phyloP scores from a whole-genome alignment of 2,888 invertebrate genomes.

The Chrysotoxum bicinctum region DNA sequence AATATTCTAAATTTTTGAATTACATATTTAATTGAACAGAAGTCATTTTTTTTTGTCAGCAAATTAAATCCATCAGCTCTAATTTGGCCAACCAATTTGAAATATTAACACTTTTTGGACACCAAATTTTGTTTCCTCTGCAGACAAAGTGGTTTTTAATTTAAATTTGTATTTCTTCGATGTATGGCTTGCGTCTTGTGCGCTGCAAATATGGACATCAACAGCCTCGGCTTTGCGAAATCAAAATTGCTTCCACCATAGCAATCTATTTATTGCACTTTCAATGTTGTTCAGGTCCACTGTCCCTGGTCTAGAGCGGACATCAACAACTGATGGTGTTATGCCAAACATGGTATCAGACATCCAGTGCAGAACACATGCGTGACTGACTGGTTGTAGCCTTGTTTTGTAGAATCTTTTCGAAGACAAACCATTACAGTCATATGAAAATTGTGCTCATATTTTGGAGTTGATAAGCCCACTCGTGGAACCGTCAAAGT shows the following conservation, averaged over 20 bases:
- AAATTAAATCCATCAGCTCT: neutral
- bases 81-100: neutral
- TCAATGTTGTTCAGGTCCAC: neutral
- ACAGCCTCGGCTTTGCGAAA: slow-evolving; percentile 36
- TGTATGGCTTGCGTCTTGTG: slow-evolving; percentile 5
- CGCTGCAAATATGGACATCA: neutral
- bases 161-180: neutral
- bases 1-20: neutral
- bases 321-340: slow-evolving; percentile 17
- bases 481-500: slow-evolving; percentile 18
- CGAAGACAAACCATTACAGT: neutral
- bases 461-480: slow-evolving; percentile 15
- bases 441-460: slow-evolving; percentile 38
- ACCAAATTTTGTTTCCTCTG: neutral
- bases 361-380: slow-evolving; percentile 55
- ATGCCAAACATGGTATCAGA: slow-evolving; percentile 35
- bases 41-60: neutral
- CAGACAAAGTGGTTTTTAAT: neutral
- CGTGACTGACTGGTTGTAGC: slow-evolving; percentile 53
- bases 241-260: slow-evolving; percentile 26
- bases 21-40: neutral
- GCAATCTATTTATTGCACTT: slow-evolving; percentile 45
- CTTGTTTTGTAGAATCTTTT: neutral
- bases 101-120: slow-evolving; percentile 10
- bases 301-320: neutral